These are phyloP conservation scores for Silurus glanis DNA, from an alignment of 2,113 vertebrate genomes.

Conservation along the genomic window DNA sequence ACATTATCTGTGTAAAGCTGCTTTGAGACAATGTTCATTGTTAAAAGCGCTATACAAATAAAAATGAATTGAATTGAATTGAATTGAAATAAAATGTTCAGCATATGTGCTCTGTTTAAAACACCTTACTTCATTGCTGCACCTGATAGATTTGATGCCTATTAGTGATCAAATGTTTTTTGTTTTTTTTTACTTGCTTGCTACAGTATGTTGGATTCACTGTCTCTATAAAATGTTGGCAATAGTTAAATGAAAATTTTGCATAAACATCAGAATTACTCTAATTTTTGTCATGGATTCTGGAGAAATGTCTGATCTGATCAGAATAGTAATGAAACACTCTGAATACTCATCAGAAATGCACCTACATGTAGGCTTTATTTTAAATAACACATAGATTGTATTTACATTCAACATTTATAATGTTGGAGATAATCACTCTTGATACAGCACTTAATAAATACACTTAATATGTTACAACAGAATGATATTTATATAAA, in stretches of 20 bases:
- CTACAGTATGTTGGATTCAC: neutral
- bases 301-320: neutral
- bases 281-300: neutral
- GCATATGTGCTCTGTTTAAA: neutral
- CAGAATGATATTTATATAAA: neutral
- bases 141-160: neutral
- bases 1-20: too few relatives aligned
- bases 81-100: neutral
- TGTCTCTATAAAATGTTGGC: neutral
- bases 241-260: neutral
- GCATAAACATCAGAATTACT: neutral
- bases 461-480: constrained; percentile 48
- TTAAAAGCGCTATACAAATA: too few relatives aligned
- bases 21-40: too few relatives aligned
- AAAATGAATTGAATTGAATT: too few relatives aligned
- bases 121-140: neutral
- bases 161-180: neutral
- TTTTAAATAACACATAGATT: constrained; percentile 57
- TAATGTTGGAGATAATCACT: constrained; percentile 45
- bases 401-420: constrained; percentile 55
- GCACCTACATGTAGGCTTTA: constrained; percentile 51
- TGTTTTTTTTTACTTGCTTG: neutral
- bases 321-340: neutral
- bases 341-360: neutral
- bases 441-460: constrained; percentile 56